Percentiles rank a stretch among this genome's conserved stretches.
Conservation (phyloP, 1,140 invertebrate genomes). For the Drosophila albomicans region DNA sequence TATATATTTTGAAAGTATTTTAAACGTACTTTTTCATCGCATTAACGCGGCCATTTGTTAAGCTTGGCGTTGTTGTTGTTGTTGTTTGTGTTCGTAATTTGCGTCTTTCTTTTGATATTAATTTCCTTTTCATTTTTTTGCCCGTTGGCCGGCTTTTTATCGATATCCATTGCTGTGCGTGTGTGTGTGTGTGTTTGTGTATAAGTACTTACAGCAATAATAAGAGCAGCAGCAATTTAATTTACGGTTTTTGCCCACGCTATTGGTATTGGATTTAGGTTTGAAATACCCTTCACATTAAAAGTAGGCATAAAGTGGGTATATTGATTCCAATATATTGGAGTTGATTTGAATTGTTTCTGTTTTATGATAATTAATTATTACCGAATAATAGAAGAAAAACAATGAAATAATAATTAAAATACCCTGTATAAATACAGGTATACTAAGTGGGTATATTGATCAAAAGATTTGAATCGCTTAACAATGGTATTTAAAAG, state of each 20-base stretch:
- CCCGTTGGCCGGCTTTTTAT: constrained; percentile 43
- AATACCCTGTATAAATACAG: too few species aligned
- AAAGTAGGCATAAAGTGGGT: background rate
- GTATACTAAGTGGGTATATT: too few species aligned
- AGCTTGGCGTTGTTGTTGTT: constrained; percentile 4
- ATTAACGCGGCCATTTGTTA: constrained; percentile 2
- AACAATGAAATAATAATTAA: too few species aligned
- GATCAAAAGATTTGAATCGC: too few species aligned
- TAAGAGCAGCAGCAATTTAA: background rate
- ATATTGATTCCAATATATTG: background rate
- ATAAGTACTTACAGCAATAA: background rate
- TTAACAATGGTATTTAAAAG: too few species aligned
- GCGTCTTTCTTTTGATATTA: constrained; percentile 23
- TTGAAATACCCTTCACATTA: constrained; percentile 9
- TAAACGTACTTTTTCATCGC: constrained; percentile 9
- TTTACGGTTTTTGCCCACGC: constrained; percentile 20
- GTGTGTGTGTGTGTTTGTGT: background rate
- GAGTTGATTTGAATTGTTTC: too few species aligned
- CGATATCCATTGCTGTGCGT: background rate
- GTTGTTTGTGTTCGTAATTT: constrained; percentile 23
- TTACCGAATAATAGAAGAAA: too few species aligned
- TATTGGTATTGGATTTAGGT: constrained; percentile 1
- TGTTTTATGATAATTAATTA: too few species aligned
- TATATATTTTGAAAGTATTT: constrained; percentile 39
- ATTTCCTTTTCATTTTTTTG: constrained; percentile 2